These are phyloP conservation scores for Hesperia comma DNA, from an alignment of 2,888 invertebrate genomes.

Conservation along the genomic window DNA sequence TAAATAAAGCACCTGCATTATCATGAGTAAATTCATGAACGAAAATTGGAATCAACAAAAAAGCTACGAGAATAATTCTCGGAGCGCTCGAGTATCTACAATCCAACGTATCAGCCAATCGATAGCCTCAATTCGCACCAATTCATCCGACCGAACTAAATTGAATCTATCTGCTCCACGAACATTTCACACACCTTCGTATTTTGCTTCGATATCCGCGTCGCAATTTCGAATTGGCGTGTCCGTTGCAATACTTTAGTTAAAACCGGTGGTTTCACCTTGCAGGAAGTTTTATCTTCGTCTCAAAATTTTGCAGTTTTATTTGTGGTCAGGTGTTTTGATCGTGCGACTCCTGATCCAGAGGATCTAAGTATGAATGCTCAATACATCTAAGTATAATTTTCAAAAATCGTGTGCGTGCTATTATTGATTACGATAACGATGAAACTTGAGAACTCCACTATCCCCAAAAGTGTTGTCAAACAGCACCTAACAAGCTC, in stretches of 20 bases:
- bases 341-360: too few relatives aligned
- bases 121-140: conserved; percentile 29
- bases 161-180: conserved; percentile 39
- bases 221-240: conserved; percentile 39
- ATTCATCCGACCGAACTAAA: conserved; percentile 38
- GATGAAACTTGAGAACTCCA: too few relatives aligned
- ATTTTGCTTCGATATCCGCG: conserved; percentile 30
- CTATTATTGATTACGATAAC: too few relatives aligned
- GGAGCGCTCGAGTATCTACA: neutral
- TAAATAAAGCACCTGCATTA: too few relatives aligned
- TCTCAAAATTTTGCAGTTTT: neutral
- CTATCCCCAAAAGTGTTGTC: too few relatives aligned
- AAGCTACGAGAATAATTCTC: neutral
- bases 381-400: too few relatives aligned
- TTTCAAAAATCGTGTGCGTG: too few relatives aligned
- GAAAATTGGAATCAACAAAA: neutral
- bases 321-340: neutral
- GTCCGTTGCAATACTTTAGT: conserved; percentile 39
- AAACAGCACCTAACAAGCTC: too few relatives aligned
- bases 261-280: conserved; percentile 22
- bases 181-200: conserved; percentile 34
- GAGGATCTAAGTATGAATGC: too few relatives aligned
- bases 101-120: conserved; percentile 17
- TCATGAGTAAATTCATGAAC: neutral
- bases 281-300: too few relatives aligned